A percentile compares a stretch with the other conserved stretches of the same genome.
Evolutionary conservation across 1,140 invertebrate species (phyloP).

Genomic region (Pseudoatta argentina): DNA sequence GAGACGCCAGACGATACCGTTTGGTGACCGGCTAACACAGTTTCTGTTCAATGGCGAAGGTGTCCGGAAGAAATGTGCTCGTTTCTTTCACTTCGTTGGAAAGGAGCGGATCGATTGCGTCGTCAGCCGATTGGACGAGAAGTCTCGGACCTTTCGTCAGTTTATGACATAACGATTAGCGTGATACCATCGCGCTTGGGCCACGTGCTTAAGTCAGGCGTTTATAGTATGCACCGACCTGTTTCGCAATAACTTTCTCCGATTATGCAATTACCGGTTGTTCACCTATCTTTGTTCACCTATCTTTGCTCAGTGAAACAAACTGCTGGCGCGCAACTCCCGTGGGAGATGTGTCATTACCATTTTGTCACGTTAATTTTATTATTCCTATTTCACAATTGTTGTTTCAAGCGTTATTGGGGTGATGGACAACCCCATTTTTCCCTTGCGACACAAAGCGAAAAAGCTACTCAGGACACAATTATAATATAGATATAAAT

Average conservation of each 20-base stretch:
- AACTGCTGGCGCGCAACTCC: background rate
- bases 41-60: slow-evolving; percentile 49
- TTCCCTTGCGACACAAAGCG: background rate
- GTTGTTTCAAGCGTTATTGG: background rate
- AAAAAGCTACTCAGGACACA: too few species aligned
- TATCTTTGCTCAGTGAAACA: slow-evolving; percentile 79
- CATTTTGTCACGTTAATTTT: background rate
- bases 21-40: slow-evolving; percentile 51
- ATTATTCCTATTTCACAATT: background rate
- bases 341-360: background rate
- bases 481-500: too few species aligned
- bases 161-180: slow-evolving; percentile 70
- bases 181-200: slow-evolving; percentile 1
- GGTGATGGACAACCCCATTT: background rate
- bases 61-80: background rate
- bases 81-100: background rate
- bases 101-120: background rate
- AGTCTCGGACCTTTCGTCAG: slow-evolving; percentile 10
- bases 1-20: background rate
- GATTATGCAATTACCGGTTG: slow-evolving; percentile 81
- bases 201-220: slow-evolving; percentile 29
- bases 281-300: slow-evolving; percentile 82
- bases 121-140: background rate
- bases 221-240: slow-evolving; percentile 3
- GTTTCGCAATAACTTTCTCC: slow-evolving; percentile 84